Percentiles rank a stretch among this genome's conserved stretches.
Evolutionary conservation across 1,140 invertebrate genomes (phyloP).

Genomic region (Harpegnathos saltator): DNA sequence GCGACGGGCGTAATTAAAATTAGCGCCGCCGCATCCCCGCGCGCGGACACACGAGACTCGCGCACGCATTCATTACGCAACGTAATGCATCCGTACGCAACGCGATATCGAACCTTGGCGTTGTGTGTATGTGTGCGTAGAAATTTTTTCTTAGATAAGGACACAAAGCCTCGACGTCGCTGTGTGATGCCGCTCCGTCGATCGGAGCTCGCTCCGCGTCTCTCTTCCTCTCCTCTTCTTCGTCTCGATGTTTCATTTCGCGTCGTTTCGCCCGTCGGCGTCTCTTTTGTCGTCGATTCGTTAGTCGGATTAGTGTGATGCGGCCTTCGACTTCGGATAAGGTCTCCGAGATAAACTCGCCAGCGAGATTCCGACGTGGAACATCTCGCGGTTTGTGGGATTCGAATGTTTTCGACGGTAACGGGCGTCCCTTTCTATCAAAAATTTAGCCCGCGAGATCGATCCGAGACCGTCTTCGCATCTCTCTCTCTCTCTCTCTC

Average conservation of each 20-base stretch:
- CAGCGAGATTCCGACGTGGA: not conserved
- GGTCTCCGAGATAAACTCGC: too few relatives aligned
- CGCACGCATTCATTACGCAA: slow-evolving; percentile 44
- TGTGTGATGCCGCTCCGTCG: not conserved
- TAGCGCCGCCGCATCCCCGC: slow-evolving; percentile 48
- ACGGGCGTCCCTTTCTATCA: not conserved
- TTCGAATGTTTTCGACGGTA: not conserved
- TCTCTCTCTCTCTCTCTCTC: too few relatives aligned
- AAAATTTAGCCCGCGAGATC: slow-evolving; percentile 34
- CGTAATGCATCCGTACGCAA: slow-evolving; percentile 5
- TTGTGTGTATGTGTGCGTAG: not conserved
- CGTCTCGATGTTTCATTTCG: not conserved
- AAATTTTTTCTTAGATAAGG: not conserved
- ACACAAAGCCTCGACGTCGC: not conserved
- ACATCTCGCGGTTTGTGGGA: not conserved
- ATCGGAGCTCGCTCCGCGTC: not conserved
- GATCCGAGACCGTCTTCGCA: not conserved
- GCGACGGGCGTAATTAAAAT: slow-evolving; percentile 66
- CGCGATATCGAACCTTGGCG: slow-evolving; percentile 15
- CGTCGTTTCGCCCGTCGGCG: not conserved
- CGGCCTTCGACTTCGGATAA: too few relatives aligned
- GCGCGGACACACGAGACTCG: slow-evolving; percentile 44
- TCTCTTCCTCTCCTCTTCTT: slow-evolving; percentile 10
- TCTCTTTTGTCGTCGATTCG: not conserved
- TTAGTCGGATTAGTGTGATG: too few relatives aligned